These are phyloP conservation scores for Indicator maculatus DNA, from an alignment of 2,113 vertebrate genomes.

Conservation along the genomic window DNA sequence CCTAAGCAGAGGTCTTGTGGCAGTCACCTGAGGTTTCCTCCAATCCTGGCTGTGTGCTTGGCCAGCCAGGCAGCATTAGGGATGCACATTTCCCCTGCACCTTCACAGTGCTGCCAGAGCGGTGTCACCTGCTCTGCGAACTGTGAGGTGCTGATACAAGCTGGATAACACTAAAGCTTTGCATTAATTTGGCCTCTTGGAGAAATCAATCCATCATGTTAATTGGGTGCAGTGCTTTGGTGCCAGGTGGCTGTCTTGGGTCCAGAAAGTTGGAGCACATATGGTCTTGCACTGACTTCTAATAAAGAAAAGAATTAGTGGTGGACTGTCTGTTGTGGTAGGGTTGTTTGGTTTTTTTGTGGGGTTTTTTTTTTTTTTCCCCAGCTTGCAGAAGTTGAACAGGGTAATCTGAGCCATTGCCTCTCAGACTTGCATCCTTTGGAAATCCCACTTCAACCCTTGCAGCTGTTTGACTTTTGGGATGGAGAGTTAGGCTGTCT, in stretches of 20 bases:
- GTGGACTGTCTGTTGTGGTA: not conserved
- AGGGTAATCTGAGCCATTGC: not conserved
- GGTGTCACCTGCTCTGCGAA: slow-evolving; percentile 38
- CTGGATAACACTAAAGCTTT: slow-evolving; percentile 62
- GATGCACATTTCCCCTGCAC: not conserved
- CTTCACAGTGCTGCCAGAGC: not conserved
- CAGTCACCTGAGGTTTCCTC: not conserved
- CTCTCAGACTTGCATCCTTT: not conserved
- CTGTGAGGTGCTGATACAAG: slow-evolving; percentile 67
- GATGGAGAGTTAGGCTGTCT: not conserved
- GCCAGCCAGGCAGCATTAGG: not conserved
- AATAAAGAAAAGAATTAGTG: slow-evolving; percentile 17
- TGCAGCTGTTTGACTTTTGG: not conserved
- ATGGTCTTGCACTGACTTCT: slow-evolving; percentile 34
- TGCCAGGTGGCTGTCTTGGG: slow-evolving; percentile 59
- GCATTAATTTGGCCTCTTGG: slow-evolving; percentile 63
- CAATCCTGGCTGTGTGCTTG: not conserved
- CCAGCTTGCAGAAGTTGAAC: not conserved
- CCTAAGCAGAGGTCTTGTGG: not conserved
- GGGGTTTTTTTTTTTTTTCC: not conserved
- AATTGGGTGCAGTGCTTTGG: slow-evolving; percentile 56
- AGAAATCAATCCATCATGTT: slow-evolving; percentile 65
- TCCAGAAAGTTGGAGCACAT: slow-evolving; percentile 50
- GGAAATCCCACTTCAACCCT: not conserved
- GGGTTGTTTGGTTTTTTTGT: no score